phyloP scores from a whole-genome alignment of 1,140 invertebrate species.

The Drosophila bipectinata region DNA sequence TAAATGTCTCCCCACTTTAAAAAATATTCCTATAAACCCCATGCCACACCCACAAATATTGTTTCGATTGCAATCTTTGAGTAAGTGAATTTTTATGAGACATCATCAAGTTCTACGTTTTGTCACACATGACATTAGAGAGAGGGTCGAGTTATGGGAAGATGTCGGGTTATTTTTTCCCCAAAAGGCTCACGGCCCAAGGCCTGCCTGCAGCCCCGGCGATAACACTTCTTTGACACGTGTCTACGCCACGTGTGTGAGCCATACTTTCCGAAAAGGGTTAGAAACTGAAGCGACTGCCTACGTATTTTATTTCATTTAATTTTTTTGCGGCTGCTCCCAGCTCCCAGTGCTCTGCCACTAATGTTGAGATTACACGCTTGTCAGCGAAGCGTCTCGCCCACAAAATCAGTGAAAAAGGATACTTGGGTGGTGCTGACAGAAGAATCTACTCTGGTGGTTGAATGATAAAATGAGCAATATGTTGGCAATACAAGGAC shows the following conservation, averaged over 20 bases:
- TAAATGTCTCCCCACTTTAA: no score
- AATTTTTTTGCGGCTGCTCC: constrained; percentile 31
- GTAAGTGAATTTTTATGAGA: constrained; percentile 73
- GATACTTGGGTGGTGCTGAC: constrained; percentile 10
- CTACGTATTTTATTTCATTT: constrained; percentile 15
- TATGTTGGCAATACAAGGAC: constrained; percentile 12
- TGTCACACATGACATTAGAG: constrained; percentile 32
- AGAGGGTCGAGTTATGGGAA: background rate
- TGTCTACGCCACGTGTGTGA: constrained; percentile 65
- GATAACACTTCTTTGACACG: constrained; percentile 66
- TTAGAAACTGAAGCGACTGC: constrained; percentile 21
- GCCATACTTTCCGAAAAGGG: constrained; percentile 23
- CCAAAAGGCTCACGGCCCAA: background rate
- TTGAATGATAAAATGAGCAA: constrained; percentile 44
- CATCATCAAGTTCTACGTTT: constrained; percentile 41
- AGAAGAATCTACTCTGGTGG: constrained; percentile 8
- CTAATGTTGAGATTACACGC: constrained; percentile 74
- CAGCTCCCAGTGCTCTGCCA: constrained; percentile 31
- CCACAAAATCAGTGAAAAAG: constrained; percentile 11
- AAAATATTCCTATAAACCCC: background rate
- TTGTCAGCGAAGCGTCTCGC: constrained; percentile 58
- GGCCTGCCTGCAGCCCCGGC: constrained; percentile 43
- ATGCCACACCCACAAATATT: constrained; percentile 12
- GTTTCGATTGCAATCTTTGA: constrained; percentile 47
- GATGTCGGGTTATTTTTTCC: background rate